Evolutionary conservation across 2,888 invertebrate genomes (phyloP).

Genomic region (Deroplatys truncata): DNA sequence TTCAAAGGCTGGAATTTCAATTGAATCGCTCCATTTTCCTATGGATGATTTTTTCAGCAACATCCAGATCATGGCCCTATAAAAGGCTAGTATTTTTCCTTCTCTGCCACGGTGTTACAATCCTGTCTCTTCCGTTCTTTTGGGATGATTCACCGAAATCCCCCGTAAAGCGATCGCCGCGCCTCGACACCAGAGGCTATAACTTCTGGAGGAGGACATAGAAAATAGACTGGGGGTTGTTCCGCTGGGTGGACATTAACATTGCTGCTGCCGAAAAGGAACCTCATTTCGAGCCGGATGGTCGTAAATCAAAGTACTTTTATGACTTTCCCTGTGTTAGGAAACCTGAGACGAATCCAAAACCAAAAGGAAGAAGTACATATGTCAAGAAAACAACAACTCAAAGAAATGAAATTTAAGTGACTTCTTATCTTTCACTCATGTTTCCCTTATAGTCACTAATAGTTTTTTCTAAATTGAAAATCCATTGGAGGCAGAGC

Average conservation of each 20-base stretch:
- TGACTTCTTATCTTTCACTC: neutral
- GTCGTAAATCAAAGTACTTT: neutral
- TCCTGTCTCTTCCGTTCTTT: neutral
- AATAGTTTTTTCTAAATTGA: too few relatives aligned
- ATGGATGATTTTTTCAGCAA: too few relatives aligned
- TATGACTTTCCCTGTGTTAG: neutral
- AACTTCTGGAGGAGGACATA: neutral
- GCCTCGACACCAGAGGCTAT: neutral
- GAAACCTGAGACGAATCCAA: neutral
- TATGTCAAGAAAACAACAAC: neutral
- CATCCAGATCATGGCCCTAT: too few relatives aligned
- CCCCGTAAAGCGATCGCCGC: too few relatives aligned
- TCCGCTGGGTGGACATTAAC: neutral
- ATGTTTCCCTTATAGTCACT: neutral
- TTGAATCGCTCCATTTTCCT: too few relatives aligned
- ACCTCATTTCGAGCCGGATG: neutral
- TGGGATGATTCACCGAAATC: neutral
- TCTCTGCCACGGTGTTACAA: neutral
- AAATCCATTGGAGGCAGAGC: too few relatives aligned
- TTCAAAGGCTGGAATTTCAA: too few relatives aligned
- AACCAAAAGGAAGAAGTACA: neutral
- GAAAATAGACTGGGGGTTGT: neutral
- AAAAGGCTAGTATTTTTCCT: neutral
- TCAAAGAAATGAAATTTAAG: neutral
- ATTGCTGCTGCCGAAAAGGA: neutral